phyloP scores from a whole-genome alignment of 2,113 vertebrate species.

The Paracanthobrama guichenoti region DNA sequence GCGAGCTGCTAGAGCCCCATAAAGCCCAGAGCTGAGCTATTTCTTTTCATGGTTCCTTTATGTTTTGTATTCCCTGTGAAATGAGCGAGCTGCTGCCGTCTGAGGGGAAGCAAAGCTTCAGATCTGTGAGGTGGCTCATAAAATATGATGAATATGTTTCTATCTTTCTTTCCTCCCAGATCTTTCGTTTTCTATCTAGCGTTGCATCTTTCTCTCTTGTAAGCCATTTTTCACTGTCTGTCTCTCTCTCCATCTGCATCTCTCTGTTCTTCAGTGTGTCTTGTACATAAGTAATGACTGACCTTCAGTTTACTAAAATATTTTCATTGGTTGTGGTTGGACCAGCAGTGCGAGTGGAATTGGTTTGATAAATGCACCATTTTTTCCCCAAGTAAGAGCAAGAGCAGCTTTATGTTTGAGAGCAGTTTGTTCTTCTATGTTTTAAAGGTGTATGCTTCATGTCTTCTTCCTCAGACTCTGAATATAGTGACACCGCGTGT shows the following conservation, averaged over 20 bases:
- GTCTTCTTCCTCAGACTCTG: constrained; percentile 79
- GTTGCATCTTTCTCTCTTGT: not conserved
- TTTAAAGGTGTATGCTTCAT: not conserved
- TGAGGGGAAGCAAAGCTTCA: constrained; percentile 13
- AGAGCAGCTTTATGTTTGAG: not conserved
- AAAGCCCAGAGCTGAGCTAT: constrained; percentile 28
- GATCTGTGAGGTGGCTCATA: constrained; percentile 48
- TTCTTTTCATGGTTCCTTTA: constrained; percentile 38
- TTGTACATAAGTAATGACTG: constrained; percentile 48
- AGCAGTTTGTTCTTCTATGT: not conserved
- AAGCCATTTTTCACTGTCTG: constrained; percentile 19
- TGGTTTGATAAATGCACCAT: not conserved
- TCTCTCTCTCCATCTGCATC: not conserved
- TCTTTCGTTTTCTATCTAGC: constrained; percentile 25
- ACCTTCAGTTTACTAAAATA: constrained; percentile 39
- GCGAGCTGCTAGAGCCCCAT: constrained; percentile 17
- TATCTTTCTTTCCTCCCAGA: constrained; percentile 26
- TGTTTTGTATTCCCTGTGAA: constrained; percentile 43
- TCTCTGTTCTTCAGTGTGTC: not conserved
- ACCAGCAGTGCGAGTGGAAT: not conserved
- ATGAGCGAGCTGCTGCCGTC: constrained; percentile 21
- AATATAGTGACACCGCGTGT: constrained; percentile 96
- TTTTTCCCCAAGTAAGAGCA: not conserved
- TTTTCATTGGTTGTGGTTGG: constrained; percentile 22
- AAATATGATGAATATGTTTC: constrained; percentile 39